phyloP scores from a whole-genome alignment of 2,797 vertebrate genomes.

The Forpus xanthops region DNA sequence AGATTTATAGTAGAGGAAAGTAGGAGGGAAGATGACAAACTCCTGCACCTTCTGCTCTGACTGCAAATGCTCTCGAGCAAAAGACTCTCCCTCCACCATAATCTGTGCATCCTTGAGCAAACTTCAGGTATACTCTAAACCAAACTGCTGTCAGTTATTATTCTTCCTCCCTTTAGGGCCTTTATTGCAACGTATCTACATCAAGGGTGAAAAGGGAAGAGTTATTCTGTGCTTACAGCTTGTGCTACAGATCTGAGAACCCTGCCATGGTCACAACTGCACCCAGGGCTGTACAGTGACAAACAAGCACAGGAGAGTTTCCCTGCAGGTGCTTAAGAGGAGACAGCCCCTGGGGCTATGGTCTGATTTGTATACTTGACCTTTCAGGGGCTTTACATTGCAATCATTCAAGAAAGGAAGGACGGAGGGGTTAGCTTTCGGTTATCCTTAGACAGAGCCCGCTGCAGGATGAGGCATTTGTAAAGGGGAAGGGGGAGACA shows the following conservation, averaged over 20 bases:
- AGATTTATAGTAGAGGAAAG: background rate
- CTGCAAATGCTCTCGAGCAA: background rate
- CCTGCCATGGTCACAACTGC: fast-evolving
- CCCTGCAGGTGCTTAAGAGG: background rate
- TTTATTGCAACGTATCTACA: background rate
- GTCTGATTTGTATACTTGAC: background rate
- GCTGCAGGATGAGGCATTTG: background rate
- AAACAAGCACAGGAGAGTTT: fast-evolving
- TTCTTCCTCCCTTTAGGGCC: background rate
- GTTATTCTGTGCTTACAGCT: background rate
- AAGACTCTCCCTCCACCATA: background rate
- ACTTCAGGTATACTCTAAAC: background rate
- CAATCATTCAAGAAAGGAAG: background rate
- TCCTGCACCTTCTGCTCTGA: background rate
- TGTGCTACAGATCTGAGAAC: too few relatives aligned
- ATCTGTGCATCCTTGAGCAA: background rate
- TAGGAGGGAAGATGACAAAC: background rate
- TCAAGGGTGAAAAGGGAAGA: background rate
- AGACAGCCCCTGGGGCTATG: background rate
- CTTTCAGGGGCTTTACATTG: background rate
- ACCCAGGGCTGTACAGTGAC: background rate
- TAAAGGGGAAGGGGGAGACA: background rate
- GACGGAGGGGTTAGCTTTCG: background rate
- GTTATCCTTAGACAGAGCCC: background rate
- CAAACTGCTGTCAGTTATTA: background rate